Evolutionary conservation across 2,888 invertebrate genomes (phyloP).

Genomic region (Calameuta filiformis): DNA sequence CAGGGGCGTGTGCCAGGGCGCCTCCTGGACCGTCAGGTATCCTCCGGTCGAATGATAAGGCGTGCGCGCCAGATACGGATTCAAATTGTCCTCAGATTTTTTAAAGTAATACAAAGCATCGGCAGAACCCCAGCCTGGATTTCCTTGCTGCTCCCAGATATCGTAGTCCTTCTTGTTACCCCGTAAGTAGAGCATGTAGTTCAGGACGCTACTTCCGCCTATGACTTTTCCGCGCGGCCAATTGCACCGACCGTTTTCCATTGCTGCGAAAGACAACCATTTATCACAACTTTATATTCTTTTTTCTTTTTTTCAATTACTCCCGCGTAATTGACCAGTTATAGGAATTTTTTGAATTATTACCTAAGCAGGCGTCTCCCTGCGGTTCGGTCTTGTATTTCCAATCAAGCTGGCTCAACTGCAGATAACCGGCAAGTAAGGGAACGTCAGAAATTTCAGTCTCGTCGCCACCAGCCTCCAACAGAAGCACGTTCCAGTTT

Average conservation of each 20-base stretch:
- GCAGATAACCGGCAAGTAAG: conserved; percentile 86
- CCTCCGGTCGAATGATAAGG: conserved; percentile 85
- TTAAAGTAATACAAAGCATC: conserved; percentile 87
- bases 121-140: conserved; percentile 88
- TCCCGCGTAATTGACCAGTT: not conserved
- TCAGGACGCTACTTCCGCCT: conserved; percentile 89
- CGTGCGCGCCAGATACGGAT: conserved; percentile 83
- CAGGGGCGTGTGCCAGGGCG: conserved; percentile 87
- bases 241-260: conserved; percentile 86
- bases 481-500: conserved; percentile 81
- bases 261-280: conserved; percentile 70
- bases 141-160: conserved; percentile 87
- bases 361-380: conserved; percentile 84
- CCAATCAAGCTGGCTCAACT: conserved; percentile 90
- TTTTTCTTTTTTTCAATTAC: not conserved
- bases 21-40: conserved; percentile 85
- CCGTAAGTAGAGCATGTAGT: conserved; percentile 91
- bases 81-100: conserved; percentile 91
- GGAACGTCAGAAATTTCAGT: conserved; percentile 92
- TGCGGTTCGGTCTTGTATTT: conserved; percentile 93
- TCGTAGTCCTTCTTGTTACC: conserved; percentile 93
- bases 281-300: not conserved
- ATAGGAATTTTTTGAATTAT: conserved; percentile 16
- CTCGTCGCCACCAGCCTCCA: conserved; percentile 92
- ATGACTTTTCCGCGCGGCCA: conserved; percentile 94